Conservation (phyloP, 2,113 vertebrate genomes). For the Clinocottus analis region DNA sequence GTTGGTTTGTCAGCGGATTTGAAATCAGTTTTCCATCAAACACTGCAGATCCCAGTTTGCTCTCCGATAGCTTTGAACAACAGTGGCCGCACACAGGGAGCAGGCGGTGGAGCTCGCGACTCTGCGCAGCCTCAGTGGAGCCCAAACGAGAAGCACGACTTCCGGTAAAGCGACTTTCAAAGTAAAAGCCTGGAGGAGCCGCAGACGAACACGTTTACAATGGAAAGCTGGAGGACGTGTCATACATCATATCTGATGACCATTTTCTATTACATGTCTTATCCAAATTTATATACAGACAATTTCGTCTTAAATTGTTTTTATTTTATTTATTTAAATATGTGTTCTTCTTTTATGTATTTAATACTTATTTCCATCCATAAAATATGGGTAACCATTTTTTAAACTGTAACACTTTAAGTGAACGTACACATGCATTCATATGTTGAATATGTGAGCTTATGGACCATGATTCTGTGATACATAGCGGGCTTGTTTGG, state of each 20-base stretch:
- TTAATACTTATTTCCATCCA: no score
- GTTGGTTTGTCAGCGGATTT: not conserved
- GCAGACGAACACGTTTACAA: not conserved
- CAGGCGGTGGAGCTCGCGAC: constrained; percentile 49
- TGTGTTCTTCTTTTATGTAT: no score
- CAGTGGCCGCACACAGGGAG: constrained; percentile 23
- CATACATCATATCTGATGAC: not conserved
- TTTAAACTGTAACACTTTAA: no score
- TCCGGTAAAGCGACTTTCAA: constrained; percentile 41
- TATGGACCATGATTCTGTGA: no score
- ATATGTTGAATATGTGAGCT: no score
- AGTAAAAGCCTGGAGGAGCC: constrained; percentile 26
- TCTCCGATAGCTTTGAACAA: constrained; percentile 16
- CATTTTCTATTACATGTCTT: not conserved
- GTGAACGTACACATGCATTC: no score
- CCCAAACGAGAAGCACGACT: rapidly evolving
- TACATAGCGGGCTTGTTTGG: no score
- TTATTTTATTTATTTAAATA: not conserved
- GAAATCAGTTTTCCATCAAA: not conserved
- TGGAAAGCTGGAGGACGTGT: not conserved
- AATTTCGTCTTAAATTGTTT: not conserved
- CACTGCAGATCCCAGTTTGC: not conserved
- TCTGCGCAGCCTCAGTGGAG: constrained; percentile 63
- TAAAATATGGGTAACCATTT: no score
- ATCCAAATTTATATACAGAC: not conserved